Evolutionary conservation across 2,797 vertebrate species (phyloP).

Genomic region (Lagorchestes hirsutus): DNA sequence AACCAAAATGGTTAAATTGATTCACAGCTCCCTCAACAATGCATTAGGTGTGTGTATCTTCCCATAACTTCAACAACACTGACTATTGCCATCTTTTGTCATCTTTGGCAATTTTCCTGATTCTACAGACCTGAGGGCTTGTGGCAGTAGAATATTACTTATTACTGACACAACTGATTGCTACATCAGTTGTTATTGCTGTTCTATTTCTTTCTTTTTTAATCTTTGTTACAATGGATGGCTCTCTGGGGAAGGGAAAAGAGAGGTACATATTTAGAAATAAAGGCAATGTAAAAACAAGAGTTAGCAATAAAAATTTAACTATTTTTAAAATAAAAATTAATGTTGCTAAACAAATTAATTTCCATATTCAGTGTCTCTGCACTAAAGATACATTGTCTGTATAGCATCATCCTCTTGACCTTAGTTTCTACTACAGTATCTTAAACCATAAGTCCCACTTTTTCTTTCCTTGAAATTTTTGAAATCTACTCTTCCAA

Average conservation of each 20-base stretch:
- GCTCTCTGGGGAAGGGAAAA: neutral
- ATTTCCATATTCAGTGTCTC: neutral
- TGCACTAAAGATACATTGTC: neutral
- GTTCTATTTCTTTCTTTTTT: neutral
- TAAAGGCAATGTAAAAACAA: no score
- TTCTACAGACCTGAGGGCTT: neutral
- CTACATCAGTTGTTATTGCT: neutral
- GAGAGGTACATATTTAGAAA: neutral
- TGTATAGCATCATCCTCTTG: neutral
- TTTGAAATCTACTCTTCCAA: neutral
- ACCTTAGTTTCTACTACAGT: no score
- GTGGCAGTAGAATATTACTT: no score
- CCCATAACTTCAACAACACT: neutral
- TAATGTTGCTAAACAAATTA: neutral
- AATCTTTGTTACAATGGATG: neutral
- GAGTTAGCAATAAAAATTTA: neutral
- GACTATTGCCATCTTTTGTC: neutral
- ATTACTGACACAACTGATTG: neutral
- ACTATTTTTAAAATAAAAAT: neutral
- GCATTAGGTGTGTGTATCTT: neutral
- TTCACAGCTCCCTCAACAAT: neutral
- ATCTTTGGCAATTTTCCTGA: neutral
- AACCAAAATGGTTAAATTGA: neutral
- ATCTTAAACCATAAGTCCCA: neutral
- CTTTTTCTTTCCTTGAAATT: neutral